These are phyloP conservation scores for Gisinianus flammeolus DNA, from an alignment of 2,888 invertebrate species.

Conservation along the genomic window DNA sequence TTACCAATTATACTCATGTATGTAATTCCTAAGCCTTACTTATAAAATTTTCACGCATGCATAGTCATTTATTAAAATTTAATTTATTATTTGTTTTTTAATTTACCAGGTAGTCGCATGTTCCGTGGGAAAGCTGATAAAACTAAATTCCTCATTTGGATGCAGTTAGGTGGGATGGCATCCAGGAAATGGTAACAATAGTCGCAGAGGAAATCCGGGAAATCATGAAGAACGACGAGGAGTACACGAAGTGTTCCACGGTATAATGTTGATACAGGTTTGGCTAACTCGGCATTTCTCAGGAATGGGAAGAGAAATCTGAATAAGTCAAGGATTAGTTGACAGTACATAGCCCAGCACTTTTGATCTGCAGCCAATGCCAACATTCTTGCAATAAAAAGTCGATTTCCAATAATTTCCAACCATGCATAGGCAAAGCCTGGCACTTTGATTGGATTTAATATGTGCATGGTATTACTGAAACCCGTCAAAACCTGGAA, in stretches of 20 bases:
- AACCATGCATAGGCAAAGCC: conserved; percentile 99
- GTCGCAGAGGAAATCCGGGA: conserved; percentile 98
- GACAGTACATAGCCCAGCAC: conserved; percentile 97
- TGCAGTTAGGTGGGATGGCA: conserved; percentile 98
- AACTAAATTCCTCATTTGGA: conserved; percentile 95
- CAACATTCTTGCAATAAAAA: conserved; percentile 91
- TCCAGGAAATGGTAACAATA: conserved; percentile 99
- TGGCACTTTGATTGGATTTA: conserved; percentile 90
- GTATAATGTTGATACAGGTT: conserved; percentile 91
- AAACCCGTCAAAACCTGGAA: conserved; percentile 85
- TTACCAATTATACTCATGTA: no score
- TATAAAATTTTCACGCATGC: no score
- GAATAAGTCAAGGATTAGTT: conserved; percentile 92
- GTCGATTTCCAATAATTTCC: conserved; percentile 94
- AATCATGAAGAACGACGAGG: conserved; percentile 94
- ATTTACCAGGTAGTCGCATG: conserved; percentile 76
- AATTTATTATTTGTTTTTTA: no score
- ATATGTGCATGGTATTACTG: conserved; percentile 91
- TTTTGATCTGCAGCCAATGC: conserved; percentile 91
- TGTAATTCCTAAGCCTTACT: no score
- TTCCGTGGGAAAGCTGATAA: conserved; percentile 97
- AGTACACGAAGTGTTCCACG: conserved; percentile 95
- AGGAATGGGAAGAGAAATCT: conserved; percentile 96
- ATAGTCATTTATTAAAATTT: no score
- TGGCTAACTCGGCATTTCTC: conserved; percentile 93